Evolutionary conservation across 2,888 invertebrate species (phyloP), one percentile per base, ranked within the genome.

Genomic region (Prosopocoilus inquinatus): DNA sequence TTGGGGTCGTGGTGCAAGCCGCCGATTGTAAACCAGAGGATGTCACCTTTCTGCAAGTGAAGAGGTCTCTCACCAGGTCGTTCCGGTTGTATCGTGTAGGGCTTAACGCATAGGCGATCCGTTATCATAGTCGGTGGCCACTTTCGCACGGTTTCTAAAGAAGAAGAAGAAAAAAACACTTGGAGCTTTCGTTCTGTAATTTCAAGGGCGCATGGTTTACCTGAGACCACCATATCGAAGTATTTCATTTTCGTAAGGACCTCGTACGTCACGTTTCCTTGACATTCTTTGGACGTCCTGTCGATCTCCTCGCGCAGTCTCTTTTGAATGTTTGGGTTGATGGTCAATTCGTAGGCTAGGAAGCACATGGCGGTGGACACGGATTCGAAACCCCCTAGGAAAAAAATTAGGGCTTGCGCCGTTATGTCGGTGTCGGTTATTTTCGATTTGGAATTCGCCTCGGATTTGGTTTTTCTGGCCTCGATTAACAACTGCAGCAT

Each of bases 221-320:
- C 80, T 64, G 82, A 81, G 0, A 84, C 68, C 0, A 85, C 82
- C 83, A 83, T 83, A 52, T 85, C 85, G 75, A 86, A 67, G 56
- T 85, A 86, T 15, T 78, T 77, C 82, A 86, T 79, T 28, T 75
- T 76, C 53, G 79, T 76, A 0, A 86, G 70, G 1, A 75, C 74
- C 32, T 80, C 81, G 59, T 83, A 85, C 44, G 76, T 78, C 0
- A 84, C 70, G 11, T 75, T 76, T 2, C 76, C 78, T 0, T 59
- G 47, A 28, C 48, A 55, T 45, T 62, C 44, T 11, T 58, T 38
- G 1, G 52, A 54, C 9, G 61, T 63, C 7, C 64, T 58, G 20
- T 69, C 65, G 35, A 72, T 67, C 65, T 86, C 86, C 41, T 78
- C 64, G 1, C 75, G 75, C 2, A 86, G 70, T 48, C 69, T 79